Percentiles rank a stretch among this genome's conserved stretches.
These are phyloP conservation scores for Pyrocephalus nanus DNA, from an alignment of 2,797 vertebrate genomes.

Conservation along the genomic window DNA sequence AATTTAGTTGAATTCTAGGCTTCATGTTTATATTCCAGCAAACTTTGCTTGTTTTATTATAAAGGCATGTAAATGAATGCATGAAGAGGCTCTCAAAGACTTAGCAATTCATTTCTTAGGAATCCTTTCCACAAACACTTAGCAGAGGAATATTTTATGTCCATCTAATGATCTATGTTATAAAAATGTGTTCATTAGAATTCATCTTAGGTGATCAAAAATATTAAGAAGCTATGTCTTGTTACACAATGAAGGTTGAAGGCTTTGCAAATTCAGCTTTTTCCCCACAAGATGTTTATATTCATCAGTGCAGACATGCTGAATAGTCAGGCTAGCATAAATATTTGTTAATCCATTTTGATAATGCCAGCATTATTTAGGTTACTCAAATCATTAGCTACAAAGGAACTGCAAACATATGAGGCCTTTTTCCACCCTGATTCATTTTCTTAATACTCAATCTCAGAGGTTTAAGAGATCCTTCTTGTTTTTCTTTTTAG, in stretches of 20 bases:
- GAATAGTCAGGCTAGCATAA: not conserved
- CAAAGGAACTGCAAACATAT: conserved; percentile 4
- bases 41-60: not conserved
- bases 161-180: not conserved
- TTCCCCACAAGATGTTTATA: conserved; percentile 10
- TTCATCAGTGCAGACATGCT: not conserved
- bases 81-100: not conserved
- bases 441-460: conserved; percentile 39
- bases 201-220: not conserved
- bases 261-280: conserved; percentile 13
- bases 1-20: not conserved
- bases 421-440: not conserved
- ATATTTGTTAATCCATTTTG: conserved; percentile 20
- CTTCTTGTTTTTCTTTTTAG: not conserved
- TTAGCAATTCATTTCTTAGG: conserved; percentile 6
- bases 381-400: conserved; percentile 35
- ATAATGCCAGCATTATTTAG: conserved; percentile 17
- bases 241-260: not conserved
- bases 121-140: conserved; percentile 9
- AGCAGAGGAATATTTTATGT: conserved; percentile 16
- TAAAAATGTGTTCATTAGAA: conserved; percentile 22
- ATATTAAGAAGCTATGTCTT: not conserved
- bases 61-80: not conserved
- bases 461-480: conserved; percentile 21
- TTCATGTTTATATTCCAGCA: not conserved